Conservation (phyloP, 2,113 vertebrate genomes). For the Argyrosomus japonicus region DNA sequence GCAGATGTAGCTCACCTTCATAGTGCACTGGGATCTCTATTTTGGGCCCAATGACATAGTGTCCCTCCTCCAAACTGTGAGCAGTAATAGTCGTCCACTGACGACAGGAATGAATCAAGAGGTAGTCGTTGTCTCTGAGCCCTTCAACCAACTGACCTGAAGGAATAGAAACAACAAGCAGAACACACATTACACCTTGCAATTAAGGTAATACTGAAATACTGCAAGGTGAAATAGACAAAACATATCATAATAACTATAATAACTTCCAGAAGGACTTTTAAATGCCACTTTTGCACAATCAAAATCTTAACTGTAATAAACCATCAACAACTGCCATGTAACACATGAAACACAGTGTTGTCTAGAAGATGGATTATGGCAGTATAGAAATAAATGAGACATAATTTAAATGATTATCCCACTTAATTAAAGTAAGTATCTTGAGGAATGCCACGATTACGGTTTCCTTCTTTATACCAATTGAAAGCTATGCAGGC, state of each 20-base stretch:
- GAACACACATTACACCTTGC: background rate
- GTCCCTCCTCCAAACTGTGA: constrained; percentile 98
- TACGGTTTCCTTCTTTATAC: background rate
- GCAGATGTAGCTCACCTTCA: constrained; percentile 87
- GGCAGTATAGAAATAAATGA: background rate
- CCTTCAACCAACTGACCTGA: constrained; percentile 94
- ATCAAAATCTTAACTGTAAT: background rate
- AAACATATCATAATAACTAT: background rate
- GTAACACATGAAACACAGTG: background rate
- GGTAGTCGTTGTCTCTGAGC: constrained; percentile 94
- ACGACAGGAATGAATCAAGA: constrained; percentile 97
- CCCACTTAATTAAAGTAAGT: background rate
- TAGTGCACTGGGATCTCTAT: constrained; percentile 99
- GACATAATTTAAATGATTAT: background rate
- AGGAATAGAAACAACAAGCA: constrained; percentile 47
- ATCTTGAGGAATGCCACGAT: background rate
- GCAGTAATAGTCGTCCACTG: constrained; percentile 99
- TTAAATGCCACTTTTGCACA: background rate
- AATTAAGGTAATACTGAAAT: background rate
- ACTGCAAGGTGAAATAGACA: background rate
- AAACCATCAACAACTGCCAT: background rate
- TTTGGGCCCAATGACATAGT: constrained; percentile 99
- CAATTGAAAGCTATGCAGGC: background rate
- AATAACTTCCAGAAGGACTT: background rate
- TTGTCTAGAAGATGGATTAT: background rate